These are phyloP conservation scores for Microtus montanus DNA, from an alignment of 2,113 vertebrate genomes.

Conservation along the genomic window DNA sequence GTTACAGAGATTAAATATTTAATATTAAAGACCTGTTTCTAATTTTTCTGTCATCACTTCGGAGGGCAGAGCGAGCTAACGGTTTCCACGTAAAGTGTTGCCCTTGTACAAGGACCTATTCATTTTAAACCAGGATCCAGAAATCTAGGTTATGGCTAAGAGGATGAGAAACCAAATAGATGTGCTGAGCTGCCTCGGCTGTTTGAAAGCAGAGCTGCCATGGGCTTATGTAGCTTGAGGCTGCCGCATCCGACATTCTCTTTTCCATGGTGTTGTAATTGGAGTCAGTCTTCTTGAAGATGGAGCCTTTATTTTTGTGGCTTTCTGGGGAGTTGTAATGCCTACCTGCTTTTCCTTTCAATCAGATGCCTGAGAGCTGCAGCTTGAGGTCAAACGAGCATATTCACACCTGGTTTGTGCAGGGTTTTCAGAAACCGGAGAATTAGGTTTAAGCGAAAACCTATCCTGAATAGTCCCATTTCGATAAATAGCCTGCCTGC, in stretches of 20 bases:
- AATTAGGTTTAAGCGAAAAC: conserved; percentile 42
- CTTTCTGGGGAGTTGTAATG: conserved; percentile 64
- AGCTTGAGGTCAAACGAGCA: not conserved
- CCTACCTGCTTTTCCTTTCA: conserved; percentile 34
- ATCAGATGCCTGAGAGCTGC: conserved; percentile 35
- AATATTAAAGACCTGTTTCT: conserved; percentile 63
- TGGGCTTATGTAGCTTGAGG: not conserved
- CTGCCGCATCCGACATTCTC: not conserved
- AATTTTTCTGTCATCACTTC: conserved; percentile 41
- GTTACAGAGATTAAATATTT: conserved; percentile 80
- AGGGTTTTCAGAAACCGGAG: not conserved
- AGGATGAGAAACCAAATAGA: conserved; percentile 49
- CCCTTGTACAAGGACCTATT: conserved; percentile 49
- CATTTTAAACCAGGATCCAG: conserved; percentile 27
- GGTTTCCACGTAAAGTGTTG: not conserved
- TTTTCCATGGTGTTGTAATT: conserved; percentile 47
- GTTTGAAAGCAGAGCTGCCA: not conserved
- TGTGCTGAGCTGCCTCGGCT: not conserved
- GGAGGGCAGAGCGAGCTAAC: conserved; percentile 44
- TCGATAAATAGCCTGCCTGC: not conserved
- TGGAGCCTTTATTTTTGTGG: conserved; percentile 74
- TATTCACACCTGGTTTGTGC: not conserved
- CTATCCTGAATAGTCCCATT: conserved; percentile 2
- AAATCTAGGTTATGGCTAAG: conserved; percentile 56
- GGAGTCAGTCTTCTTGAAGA: conserved; percentile 70